Evolutionary conservation across 2,888 invertebrate species (phyloP), one percentile per base, ranked within the genome.

Genomic region (Gryllus longicercus): DNA sequence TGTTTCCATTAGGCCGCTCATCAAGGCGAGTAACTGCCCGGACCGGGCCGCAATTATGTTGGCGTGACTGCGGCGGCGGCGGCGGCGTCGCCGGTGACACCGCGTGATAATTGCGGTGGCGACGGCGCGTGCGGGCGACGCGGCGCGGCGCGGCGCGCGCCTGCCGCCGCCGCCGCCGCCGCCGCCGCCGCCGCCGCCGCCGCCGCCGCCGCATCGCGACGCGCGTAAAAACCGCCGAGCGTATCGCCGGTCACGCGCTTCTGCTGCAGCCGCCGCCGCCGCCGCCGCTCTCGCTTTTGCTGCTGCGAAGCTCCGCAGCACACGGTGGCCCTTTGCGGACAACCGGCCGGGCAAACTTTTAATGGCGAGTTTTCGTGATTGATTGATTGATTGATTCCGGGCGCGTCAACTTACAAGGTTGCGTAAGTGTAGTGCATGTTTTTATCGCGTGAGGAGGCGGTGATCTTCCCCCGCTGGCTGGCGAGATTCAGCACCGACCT

Each of bases 121-220:
- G 63, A n/a, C 63, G 63, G 63, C 63, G 63, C 63, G 63, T n/a
- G n/a, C n/a, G n/a, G 38, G 63, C n/a, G 63, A 63, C 63, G n/a
- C 63, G 16, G 12, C 63, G 63, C n/a, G 63, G 10, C 63, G n/a
- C 63, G 16, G 12, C 63, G 63, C 63, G 63, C 16, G 12, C 12
- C 12, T 63, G 12, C 12, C 63, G 12, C 16, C 63, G 63, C 16
- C 63, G 63, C 16, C 63, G 63, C 12, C 63, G 63, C 16, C n/a
- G n/a, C n/a, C 51, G 51, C 14, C 51, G 51, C 14, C 51, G 51
- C 2, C 2, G 51, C 12, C 51, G 18, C 51, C 12, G 51, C 14
- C 51, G 18, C 14, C 63, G 63, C 16, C 63, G 63, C 12, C 63
- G 63, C 16, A 63, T 14, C 16, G 63, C n/a, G 63, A n/a, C 16